Evolutionary conservation across 2,113 vertebrate species (phyloP), one percentile per base, ranked within the genome.

Genomic region (Rhinichthys klamathensis): DNA sequence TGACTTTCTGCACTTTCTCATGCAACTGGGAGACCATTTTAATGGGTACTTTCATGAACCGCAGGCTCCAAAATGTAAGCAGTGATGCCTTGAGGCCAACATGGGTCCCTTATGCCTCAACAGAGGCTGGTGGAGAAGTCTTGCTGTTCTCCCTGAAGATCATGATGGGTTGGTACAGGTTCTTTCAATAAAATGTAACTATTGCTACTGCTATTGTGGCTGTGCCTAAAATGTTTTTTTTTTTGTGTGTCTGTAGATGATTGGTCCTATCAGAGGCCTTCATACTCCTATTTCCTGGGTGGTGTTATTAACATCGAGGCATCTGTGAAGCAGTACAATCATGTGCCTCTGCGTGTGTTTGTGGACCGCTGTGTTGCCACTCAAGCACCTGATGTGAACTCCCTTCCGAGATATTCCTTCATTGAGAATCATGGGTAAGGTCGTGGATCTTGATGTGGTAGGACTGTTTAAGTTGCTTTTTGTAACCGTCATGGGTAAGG

Each of bases 341-440:
- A 93, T 16, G 1, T 54, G 1, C 91, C 93, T 0, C 91, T 94
- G 46, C 88, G 88, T 21, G 90, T 90, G 89, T 87, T 44, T 1
- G 90, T 93, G 86, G 93, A 94, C 87, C 35, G 61, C 86, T 94
- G 93, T 11, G 83, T 93, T 63, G 93, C 91, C 11, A 92, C 92
- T 0, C 11, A 91, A 44, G 61, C 63, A 51, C 88, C 85, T 0
- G 88, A 90, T 12, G 0, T 72, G 0, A 89, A 90, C 49, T 89
- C 91, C 0, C 87, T 89, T 58, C 92, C 92, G 1, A 85, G 90
- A 78, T 93, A 93, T 54, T 1, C 67, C n/a, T 93, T 94, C 83
- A 80, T 94, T 49, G 92, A 88, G 51, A 92, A 92, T 85, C 56
- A 58, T 15, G 93, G 92, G 92, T 93, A 27, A 21, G 92, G 15